These are phyloP conservation scores for Arizona elegans DNA, from an alignment of 2,113 vertebrate species.

Conservation along the genomic window DNA sequence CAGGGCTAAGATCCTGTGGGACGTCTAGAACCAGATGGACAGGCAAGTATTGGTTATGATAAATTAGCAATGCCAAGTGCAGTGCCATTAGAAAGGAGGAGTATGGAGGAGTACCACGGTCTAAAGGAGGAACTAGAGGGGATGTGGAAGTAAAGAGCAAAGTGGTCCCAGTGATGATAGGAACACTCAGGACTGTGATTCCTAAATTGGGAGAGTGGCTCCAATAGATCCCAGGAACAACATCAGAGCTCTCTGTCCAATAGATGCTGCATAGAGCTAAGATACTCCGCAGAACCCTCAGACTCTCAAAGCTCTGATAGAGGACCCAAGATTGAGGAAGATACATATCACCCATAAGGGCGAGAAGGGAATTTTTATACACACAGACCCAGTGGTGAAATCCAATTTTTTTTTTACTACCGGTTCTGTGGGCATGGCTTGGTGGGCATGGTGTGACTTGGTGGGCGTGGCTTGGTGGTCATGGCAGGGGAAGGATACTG, in stretches of 20 bases:
- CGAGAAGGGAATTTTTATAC: neutral
- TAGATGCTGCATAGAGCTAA: neutral
- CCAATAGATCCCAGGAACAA: neutral
- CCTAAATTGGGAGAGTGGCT: neutral
- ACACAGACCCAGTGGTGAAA: neutral
- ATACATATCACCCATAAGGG: neutral
- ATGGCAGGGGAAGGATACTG: too few relatives aligned
- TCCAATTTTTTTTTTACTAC: too few relatives aligned
- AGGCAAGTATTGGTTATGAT: neutral
- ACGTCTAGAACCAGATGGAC: neutral
- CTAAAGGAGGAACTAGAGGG: neutral
- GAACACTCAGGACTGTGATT: neutral
- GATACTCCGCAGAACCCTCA: neutral
- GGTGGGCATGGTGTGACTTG: too few relatives aligned
- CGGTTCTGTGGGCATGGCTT: too few relatives aligned
- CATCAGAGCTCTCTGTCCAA: neutral
- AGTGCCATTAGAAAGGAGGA: neutral
- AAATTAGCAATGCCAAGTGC: neutral
- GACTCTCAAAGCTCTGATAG: neutral
- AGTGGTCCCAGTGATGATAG: neutral
- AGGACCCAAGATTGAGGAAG: too few relatives aligned
- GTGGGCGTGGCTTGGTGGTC: too few relatives aligned
- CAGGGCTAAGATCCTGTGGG: neutral
- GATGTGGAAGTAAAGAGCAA: neutral
- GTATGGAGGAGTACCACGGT: neutral